phyloP scores from a whole-genome alignment of 2,888 invertebrate species.

The Melikaiella ostensackeni region DNA sequence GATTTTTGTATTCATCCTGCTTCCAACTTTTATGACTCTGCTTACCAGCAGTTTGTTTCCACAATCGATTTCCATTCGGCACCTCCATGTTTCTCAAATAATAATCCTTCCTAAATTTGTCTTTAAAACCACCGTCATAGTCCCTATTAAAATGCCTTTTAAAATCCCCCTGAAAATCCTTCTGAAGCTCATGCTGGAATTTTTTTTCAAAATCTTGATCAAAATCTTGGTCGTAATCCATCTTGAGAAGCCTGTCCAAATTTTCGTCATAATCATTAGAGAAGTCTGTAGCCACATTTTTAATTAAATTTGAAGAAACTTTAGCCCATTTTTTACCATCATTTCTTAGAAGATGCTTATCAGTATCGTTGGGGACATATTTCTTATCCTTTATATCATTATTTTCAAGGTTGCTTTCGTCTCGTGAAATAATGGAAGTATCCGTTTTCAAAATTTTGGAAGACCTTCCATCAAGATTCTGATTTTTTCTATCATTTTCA shows the following conservation, averaged over 20 bases:
- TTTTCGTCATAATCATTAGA: not conserved
- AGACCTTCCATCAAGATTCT: not conserved
- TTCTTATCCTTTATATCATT: too few relatives aligned
- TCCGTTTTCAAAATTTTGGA: not conserved
- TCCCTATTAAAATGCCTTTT: too few relatives aligned
- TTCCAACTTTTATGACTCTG: not conserved
- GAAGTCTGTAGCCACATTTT: not conserved
- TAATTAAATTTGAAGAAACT: too few relatives aligned
- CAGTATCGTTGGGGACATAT: too few relatives aligned
- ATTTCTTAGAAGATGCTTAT: not conserved
- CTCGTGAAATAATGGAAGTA: not conserved
- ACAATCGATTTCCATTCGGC: not conserved
- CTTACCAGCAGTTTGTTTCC: not conserved
- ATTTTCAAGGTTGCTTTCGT: too few relatives aligned
- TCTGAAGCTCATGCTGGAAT: too few relatives aligned
- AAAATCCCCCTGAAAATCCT: not conserved
- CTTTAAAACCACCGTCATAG: not conserved
- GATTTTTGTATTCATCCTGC: not conserved
- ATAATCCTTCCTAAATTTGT: not conserved
- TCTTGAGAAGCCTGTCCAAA: too few relatives aligned
- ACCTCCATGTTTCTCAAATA: not conserved
- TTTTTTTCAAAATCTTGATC: too few relatives aligned
- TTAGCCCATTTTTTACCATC: too few relatives aligned
- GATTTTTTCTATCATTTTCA: not conserved
- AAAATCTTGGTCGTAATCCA: not conserved